Base-by-base conservation (phyloP, 2,113 vertebrate genomes). In the Ardeotis arabs region DNA sequence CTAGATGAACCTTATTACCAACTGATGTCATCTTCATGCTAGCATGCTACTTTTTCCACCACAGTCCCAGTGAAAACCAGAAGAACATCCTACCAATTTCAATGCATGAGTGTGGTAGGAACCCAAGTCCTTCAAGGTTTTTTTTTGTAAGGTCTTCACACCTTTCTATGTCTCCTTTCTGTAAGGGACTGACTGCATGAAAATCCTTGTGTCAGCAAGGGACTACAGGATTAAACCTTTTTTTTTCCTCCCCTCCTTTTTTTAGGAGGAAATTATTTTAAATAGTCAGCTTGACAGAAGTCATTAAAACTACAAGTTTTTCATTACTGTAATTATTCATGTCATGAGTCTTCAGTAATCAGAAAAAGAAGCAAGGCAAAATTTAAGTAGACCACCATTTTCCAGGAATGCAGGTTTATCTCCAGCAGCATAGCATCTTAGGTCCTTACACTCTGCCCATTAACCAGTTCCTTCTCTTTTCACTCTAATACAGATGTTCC, bases 391-490 rank as follows among this genome's bases (percentile, higher is more conserved):
- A 82, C 41, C 50, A 23, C 8, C 15, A 25, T n/a, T 39, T 37
- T 5, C 14, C 28, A 37, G 23, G 18, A 21, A 50, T 2, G 10
- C 7, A 67, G 9, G 29, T 77, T 80, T 17, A 81, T 14, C 37
- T 85, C 58, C 24, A 44, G 37, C 8, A 74, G 23, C 0, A 0
- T 0, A 75, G 15, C 22, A 58, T 49, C 45, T 62, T 10, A 35
- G 21, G 33, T 45, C 19, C 19, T 69, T 77, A 62, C 4, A 4
- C 50, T 75, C 55, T 56, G 44, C 11, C n/a, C 39, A 22, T 44
- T 55, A 37, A 37, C 14, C 25, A 69, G 6, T 19, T 87, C 66
- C 44, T 89, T 55, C n/a, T 70, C 44, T 83, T 80, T 41, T 80
- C 59, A 76, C 21, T 8, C 25, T 0, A 0, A 16, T 27, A 27